Base-by-base conservation (phyloP, 2,113 vertebrate genomes). In the Corydoras maculifer region DNA sequence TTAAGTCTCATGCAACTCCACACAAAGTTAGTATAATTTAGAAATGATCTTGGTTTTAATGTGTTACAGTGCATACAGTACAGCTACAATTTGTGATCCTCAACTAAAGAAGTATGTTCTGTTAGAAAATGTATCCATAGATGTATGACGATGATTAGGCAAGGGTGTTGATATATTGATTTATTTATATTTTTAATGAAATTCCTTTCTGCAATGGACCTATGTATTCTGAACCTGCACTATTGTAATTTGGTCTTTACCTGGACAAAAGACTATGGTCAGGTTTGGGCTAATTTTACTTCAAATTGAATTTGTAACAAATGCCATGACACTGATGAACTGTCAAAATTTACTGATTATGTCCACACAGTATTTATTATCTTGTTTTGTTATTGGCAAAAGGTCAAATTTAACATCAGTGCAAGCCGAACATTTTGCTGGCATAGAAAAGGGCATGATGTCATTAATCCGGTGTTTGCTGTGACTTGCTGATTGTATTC, bases 361-460 rank as follows among this genome's bases (percentile, higher is more conserved):
- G 60, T 48, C 51, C 5, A 6, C 11, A 9, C 55, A 31, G 50
- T 35, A 10, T 31, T 11, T 62, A 35, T 62, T 68, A 74, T 74
- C 72, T 68, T 29, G 49, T 62, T 50, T 60, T 58, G 64, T 8
- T 54, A 67, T 35, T 29, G 50, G 51, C 25, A 0, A 74, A 74
- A 74, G 72, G 72, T 74, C 65, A 68, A 31, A 68, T 31, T 68
- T 31, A 15, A 8, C 31, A 15, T 58, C 12, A 32, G 54, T 58
- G 64, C 13, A n/a, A n/a, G 54, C 54, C 35, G n/a, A 15, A n/a
- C 18, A 35, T 57, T 74, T 57, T 18, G 51, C 18, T 68, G 58
- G 53, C 29, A 61, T 3, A 66, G 72, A 54, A 68, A 74, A 74
- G 72, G 72, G 32, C 72, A 74, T 18, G 25, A 14, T 66, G 30